Conservation (phyloP, 2,113 vertebrate species). For the Grus americana region DNA sequence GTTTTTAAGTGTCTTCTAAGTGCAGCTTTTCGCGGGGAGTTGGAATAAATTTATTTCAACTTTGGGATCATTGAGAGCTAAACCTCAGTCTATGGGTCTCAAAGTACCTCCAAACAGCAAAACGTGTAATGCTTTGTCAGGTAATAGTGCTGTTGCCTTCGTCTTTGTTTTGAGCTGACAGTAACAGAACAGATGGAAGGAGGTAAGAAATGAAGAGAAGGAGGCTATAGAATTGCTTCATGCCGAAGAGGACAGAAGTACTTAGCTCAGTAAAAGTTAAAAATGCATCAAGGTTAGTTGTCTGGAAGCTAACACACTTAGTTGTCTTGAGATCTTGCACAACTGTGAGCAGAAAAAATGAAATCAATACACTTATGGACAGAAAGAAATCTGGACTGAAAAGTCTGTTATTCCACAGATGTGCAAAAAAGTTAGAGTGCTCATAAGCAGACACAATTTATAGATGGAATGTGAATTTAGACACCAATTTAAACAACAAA, state of each 20-base stretch:
- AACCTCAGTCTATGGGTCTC: background rate
- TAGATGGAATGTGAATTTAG: background rate
- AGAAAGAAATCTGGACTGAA: background rate
- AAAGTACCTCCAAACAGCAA: background rate
- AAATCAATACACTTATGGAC: rapidly evolving
- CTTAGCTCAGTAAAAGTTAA: background rate
- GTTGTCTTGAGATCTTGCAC: background rate
- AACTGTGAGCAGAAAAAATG: background rate
- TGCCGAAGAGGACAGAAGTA: background rate
- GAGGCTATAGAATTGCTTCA: background rate
- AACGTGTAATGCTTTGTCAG: background rate
- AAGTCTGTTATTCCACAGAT: background rate
- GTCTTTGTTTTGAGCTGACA: background rate
- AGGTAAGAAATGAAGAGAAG: background rate
- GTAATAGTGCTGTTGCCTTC: background rate
- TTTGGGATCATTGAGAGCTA: background rate
- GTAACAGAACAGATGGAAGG: background rate
- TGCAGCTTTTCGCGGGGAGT: background rate
- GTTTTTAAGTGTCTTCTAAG: background rate
- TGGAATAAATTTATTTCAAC: background rate
- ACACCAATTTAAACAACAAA: background rate
- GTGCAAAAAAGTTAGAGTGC: background rate
- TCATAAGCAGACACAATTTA: background rate
- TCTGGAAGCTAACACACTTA: background rate
- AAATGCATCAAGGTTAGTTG: background rate